Percentiles rank a stretch among this genome's conserved stretches.
These are phyloP conservation scores for Paratrypauchen microcephalus DNA, from an alignment of 2,797 vertebrate species.

Conservation along the genomic window DNA sequence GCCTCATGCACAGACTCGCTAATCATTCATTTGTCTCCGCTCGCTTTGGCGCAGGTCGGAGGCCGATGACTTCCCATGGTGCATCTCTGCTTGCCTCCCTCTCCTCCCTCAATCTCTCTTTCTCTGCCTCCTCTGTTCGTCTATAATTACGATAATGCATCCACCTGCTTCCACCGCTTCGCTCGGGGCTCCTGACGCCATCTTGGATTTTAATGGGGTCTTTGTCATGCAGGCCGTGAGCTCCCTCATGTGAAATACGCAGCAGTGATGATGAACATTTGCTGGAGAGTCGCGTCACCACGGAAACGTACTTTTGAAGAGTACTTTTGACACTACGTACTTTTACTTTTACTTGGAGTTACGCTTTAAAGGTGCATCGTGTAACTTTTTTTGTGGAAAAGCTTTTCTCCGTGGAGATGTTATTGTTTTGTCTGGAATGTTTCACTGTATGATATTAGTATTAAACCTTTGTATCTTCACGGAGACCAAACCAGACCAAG, in stretches of 20 bases:
- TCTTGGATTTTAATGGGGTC: conserved; percentile 70
- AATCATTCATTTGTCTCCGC: background rate
- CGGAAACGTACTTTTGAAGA: background rate
- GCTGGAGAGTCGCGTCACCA: background rate
- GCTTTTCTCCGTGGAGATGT: too few relatives aligned
- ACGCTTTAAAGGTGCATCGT: too few relatives aligned
- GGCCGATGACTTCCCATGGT: conserved; percentile 12
- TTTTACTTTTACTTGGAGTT: background rate
- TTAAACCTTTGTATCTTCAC: too few relatives aligned
- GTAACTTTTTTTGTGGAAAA: too few relatives aligned
- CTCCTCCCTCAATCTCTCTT: conserved; percentile 12
- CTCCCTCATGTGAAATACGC: conserved; percentile 55
- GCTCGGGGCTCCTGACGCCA: conserved; percentile 58
- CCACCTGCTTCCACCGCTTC: conserved; percentile 46
- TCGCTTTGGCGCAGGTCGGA: conserved; percentile 2
- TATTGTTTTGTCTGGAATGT: too few relatives aligned
- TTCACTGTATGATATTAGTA: too few relatives aligned
- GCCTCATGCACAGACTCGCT: background rate
- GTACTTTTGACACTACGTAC: background rate
- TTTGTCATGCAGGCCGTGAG: conserved; percentile 70
- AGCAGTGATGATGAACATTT: conserved; percentile 27
- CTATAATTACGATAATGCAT: conserved; percentile 55
- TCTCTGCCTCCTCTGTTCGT: conserved; percentile 24
- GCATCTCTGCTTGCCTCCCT: conserved; percentile 17
- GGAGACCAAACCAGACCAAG: too few relatives aligned